A percentile compares a stretch with the other conserved stretches of the same genome.
phyloP scores from a whole-genome alignment of 2,888 invertebrate genomes.

The Agapostemon virescens region DNA sequence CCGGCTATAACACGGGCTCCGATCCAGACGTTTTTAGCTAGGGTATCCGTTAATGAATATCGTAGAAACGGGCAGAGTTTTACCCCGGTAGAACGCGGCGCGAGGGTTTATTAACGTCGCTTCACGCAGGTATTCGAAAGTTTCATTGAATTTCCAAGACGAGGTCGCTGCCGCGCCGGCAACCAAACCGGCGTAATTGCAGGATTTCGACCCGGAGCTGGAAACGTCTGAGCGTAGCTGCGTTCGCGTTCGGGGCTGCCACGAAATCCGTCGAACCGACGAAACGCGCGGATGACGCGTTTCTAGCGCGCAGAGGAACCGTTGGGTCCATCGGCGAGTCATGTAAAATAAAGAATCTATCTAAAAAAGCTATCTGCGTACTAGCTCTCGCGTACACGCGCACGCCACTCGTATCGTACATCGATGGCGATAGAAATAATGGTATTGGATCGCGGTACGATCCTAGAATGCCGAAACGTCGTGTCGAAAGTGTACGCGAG shows the following conservation, averaged over 20 bases:
- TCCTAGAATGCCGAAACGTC: no score
- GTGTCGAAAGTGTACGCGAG: no score
- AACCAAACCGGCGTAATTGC: conserved; percentile 19
- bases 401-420: no score
- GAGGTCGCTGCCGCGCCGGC: neutral
- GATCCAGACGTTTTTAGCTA: conserved; percentile 28
- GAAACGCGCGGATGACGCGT: no score
- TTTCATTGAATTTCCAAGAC: conserved; percentile 28
- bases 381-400: no score
- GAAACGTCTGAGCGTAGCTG: neutral
- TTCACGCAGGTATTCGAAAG: conserved; percentile 21
- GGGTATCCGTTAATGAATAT: conserved; percentile 45
- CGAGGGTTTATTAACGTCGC: conserved; percentile 21
- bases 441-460: no score
- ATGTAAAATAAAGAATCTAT: no score
- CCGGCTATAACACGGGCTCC: conserved; percentile 28
- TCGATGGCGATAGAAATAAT: no score
- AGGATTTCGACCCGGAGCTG: neutral
- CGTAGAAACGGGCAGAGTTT: conserved; percentile 7
- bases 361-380: no score
- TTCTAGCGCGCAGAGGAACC: no score
- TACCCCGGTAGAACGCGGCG: neutral
- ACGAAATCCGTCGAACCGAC: neutral
- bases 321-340: no score
- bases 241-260: neutral